Evolutionary conservation across 2,113 vertebrate species (phyloP), one percentile per base, ranked within the genome.

Genomic region (Romanogobio albipinnatus): DNA sequence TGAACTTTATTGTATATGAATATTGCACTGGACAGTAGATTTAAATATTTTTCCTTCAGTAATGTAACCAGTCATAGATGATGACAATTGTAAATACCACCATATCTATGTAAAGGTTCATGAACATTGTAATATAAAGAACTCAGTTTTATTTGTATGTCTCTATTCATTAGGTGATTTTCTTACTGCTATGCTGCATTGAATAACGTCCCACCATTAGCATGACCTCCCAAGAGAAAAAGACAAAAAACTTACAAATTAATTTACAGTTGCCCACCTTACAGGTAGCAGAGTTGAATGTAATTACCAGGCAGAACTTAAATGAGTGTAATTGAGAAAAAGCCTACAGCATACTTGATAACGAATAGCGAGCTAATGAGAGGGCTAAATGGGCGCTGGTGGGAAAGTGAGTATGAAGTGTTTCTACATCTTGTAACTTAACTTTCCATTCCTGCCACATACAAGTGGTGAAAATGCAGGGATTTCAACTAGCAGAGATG

Each of bases 241-340:
- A 89, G 90, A 91, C 92, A 89, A 93, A 91, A 94, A 94, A 33
- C 91, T 92, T 93, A 90, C 87, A 93, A 94, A 94, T 94, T 94
- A 94, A 95, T 94, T 94, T 94, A 93, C 94, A 92, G 91, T 92
- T 89, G 90, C 93, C 92, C 92, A 95, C 95, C 94, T 94, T 92
- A 94, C 93, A 95, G 94, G 93, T 95, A 94, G 92, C 92, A 92
- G 91, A 92, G 91, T 93, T 91, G 94, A 92, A 94, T 94, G 93
- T 95, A 95, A 95, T 95, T 95, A 95, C 92, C 90, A 90, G 89
- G 90, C 92, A 91, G 87, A 81, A 90, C 92, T 91, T 93, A 94
- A 94, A 94, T 93, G 92, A 90, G 85, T 91, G 92, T 94, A 94
- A 95, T 95, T 94, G 93, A 93, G 92, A 93, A 92, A 93, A 92